phyloP scores from a whole-genome alignment of 2,888 invertebrate species.

The Eupithecia centaureata region DNA sequence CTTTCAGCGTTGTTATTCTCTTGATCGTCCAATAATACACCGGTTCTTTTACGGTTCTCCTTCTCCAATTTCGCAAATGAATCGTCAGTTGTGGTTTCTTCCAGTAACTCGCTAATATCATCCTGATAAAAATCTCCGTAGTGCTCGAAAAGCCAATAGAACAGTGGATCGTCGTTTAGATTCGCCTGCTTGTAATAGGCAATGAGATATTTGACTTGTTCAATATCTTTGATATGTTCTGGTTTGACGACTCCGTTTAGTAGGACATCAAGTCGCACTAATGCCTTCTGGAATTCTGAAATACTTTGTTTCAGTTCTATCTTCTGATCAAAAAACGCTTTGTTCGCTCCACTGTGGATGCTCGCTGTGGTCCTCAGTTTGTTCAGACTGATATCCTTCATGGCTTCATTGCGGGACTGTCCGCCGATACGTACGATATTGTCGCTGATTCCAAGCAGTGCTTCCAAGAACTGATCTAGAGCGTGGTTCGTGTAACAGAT shows the following conservation, averaged over 20 bases:
- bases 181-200: conserved; percentile 43
- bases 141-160: conserved; percentile 64
- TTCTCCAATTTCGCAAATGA: conserved; percentile 45
- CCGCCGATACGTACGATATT: conserved; percentile 88
- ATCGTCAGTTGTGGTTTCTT: conserved; percentile 37
- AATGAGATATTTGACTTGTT: conserved; percentile 44
- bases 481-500: conserved; percentile 94
- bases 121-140: conserved; percentile 34
- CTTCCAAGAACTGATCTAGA: conserved; percentile 92
- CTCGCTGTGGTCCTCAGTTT: conserved; percentile 55
- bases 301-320: conserved; percentile 47
- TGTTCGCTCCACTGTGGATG: conserved; percentile 25
- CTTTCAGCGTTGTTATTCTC: conserved; percentile 24
- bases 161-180: conserved; percentile 48
- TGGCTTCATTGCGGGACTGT: conserved; percentile 83
- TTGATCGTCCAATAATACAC: conserved; percentile 55
- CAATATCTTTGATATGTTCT: conserved; percentile 36
- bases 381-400: conserved; percentile 71
- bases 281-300: conserved; percentile 48
- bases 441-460: conserved; percentile 82
- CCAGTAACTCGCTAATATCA: conserved; percentile 40
- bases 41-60: conserved; percentile 47
- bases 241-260: conserved; percentile 56
- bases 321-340: conserved; percentile 53
- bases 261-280: conserved; percentile 55